Base-by-base conservation (phyloP, 2,113 vertebrate genomes). In the Anser brachyrhynchus region DNA sequence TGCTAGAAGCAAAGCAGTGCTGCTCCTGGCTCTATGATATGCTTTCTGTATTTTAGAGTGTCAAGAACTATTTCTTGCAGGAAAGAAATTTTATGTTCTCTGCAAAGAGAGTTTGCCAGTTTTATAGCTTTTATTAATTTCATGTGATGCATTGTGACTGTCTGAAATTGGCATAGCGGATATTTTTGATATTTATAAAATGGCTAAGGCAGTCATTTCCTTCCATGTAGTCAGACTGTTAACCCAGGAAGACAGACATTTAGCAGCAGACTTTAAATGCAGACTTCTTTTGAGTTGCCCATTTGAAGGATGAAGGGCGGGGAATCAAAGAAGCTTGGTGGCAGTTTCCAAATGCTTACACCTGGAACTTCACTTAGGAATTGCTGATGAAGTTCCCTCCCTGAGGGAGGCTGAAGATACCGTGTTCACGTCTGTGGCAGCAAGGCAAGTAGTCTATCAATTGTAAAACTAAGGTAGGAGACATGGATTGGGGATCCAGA, bases 41-140 rank as follows among this genome's bases (percentile, higher is more conserved):
- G 17, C 81, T 93, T 70, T 85, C 44, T 87, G 57, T 71, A 33
- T 95, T 95, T 92, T 64, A 90, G 17, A 78, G 10, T 88, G 70
- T 89, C 81, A 74, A 90, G 90, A 92, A 54, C 77, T 43, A 77
- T 71, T 95, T 89, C 16, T 96, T 91, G 81, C 87, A 96, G 81
- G 96, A 93, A 71, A 87, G 49, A 85, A 96, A 83, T 69, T 89
- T 66, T 59, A 28, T 88, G 64, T 85, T 84, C 46, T 44, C 88
- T 33, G 31, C 54, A 52, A 82, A 93, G 62, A 80, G 51, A 11
- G 75, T 64, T 65, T 88, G 72, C 94, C 75, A 59, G 52, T 72
- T 83, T 87, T 41, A 46, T 74, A 84, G 71, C 41, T 82, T 84
- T 65, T 93, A 92, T 97, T 96, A 93, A 82, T 72, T 95, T 96